A percentile compares a stretch with the other conserved stretches of the same genome.
These are phyloP conservation scores for Serrognathus titanus DNA, from an alignment of 2,888 invertebrate species.

Conservation along the genomic window DNA sequence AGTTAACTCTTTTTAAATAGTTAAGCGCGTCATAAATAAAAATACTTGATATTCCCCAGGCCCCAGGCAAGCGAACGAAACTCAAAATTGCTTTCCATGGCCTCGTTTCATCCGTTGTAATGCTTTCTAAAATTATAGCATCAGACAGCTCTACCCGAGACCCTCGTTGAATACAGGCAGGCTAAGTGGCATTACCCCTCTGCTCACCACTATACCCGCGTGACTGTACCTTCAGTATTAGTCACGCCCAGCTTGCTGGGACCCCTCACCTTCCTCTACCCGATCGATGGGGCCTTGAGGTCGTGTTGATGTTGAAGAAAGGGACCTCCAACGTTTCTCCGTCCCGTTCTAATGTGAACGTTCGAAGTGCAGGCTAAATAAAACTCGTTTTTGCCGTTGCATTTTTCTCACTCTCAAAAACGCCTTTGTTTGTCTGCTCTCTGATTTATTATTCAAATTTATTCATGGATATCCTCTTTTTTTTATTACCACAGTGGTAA, in stretches of 20 bases:
- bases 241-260: slow-evolving; percentile 12
- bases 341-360: slow-evolving; percentile 2
- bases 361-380: not conserved
- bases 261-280: slow-evolving; percentile 8
- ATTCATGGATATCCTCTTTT: not conserved
- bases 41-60: slow-evolving; percentile 7
- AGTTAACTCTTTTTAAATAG: slow-evolving; percentile 5
- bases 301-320: slow-evolving; percentile 13
- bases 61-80: not conserved
- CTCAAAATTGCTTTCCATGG: slow-evolving; percentile 13
- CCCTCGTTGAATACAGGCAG: slow-evolving; percentile 6
- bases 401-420: not conserved
- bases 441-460: not conserved
- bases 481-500: no score
- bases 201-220: slow-evolving; percentile 3
- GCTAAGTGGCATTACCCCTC: slow-evolving; percentile 14
- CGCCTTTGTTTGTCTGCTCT: not conserved
- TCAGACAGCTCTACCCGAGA: slow-evolving; percentile 2
- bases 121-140: slow-evolving; percentile 19
- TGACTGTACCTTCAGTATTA: slow-evolving; percentile 13
- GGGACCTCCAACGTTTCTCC: slow-evolving; percentile 1
- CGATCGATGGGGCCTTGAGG: slow-evolving; percentile 13
- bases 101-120: slow-evolving; percentile 13
- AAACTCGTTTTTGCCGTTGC: not conserved
- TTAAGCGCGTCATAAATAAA: slow-evolving; percentile 16